phyloP scores from a whole-genome alignment of 1,140 invertebrate species.

The Scaptomyza montana region DNA sequence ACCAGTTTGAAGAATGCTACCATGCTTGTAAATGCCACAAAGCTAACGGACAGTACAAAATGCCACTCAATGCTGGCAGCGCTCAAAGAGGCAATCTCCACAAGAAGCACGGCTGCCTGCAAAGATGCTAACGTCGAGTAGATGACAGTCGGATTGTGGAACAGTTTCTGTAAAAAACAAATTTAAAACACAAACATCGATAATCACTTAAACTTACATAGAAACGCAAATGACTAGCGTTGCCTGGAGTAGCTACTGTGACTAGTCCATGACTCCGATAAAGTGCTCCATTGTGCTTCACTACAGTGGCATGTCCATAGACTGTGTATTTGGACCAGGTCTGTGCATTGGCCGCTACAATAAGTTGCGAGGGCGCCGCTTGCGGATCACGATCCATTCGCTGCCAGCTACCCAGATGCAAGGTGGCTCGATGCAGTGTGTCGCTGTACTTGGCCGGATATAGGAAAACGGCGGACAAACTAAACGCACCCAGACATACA shows the following conservation, averaged over 20 bases:
- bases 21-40: slow-evolving; percentile 95
- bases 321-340: slow-evolving; percentile 89
- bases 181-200: neutral
- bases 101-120: slow-evolving; percentile 89
- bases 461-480: slow-evolving; percentile 91
- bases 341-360: slow-evolving; percentile 61
- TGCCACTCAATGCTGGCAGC: slow-evolving; percentile 93
- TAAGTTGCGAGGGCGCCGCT: slow-evolving; percentile 44
- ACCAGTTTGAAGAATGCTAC: slow-evolving; percentile 95
- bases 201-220: slow-evolving; percentile 88
- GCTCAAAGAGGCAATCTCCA: slow-evolving; percentile 91
- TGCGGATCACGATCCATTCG: slow-evolving; percentile 85
- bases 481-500: slow-evolving; percentile 92
- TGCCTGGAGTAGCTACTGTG: slow-evolving; percentile 92
- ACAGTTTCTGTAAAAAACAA: slow-evolving; percentile 89
- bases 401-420: slow-evolving; percentile 95
- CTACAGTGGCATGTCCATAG: slow-evolving; percentile 91
- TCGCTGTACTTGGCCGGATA: slow-evolving; percentile 91
- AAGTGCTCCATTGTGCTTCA: slow-evolving; percentile 91
- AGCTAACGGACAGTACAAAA: slow-evolving; percentile 92
- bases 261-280: slow-evolving; percentile 91
- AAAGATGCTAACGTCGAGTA: slow-evolving; percentile 90
- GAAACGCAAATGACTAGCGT: slow-evolving; percentile 91
- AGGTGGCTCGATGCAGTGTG: slow-evolving; percentile 92
- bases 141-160: slow-evolving; percentile 93